These are phyloP conservation scores for Phalacrocorax brasilianus DNA, from an alignment of 2,113 vertebrate species.

Conservation along the genomic window DNA sequence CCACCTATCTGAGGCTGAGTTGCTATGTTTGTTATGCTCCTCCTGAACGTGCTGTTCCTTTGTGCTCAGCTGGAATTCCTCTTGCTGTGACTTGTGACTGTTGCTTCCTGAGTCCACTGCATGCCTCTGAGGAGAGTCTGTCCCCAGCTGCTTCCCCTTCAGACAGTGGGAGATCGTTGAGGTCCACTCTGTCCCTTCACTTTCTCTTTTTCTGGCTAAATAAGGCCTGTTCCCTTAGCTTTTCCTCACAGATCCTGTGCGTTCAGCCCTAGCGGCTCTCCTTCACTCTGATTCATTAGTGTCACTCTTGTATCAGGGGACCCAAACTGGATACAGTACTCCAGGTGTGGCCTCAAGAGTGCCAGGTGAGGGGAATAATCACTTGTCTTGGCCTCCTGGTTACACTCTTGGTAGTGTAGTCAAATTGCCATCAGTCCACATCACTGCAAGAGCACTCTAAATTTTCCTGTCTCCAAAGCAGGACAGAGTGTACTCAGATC, in stretches of 20 bases:
- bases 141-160: background rate
- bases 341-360: background rate
- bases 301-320: background rate
- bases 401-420: background rate
- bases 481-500: background rate
- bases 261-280: background rate
- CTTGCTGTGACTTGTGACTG: background rate
- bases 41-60: background rate
- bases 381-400: background rate
- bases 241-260: background rate
- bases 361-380: background rate
- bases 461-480: background rate
- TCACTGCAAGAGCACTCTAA: background rate
- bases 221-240: background rate
- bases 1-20: background rate
- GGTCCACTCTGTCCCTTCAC: background rate
- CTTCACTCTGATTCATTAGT: background rate
- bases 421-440: background rate
- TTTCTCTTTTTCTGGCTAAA: background rate
- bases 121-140: background rate
- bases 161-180: background rate
- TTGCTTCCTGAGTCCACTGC: background rate
- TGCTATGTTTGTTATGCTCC: background rate
- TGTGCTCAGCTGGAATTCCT: slow-evolving; percentile 6
- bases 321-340: background rate